Evolutionary conservation across 2,888 invertebrate species (phyloP), one percentile per base, ranked within the genome.

Genomic region (Synergus itoensis): DNA sequence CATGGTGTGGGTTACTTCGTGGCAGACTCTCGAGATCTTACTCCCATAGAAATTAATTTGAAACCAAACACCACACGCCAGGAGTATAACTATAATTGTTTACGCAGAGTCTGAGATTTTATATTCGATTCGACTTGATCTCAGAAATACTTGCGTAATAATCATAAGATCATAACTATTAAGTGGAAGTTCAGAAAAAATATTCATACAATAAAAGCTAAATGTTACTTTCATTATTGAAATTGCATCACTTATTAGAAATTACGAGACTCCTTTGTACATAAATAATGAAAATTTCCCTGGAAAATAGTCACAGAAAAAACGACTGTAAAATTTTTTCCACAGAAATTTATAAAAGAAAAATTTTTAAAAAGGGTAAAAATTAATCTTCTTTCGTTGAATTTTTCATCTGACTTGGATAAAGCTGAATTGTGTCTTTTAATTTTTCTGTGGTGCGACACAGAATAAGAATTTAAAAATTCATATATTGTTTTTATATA

Each of bases 11-110:
- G 62, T 62, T 62, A 62, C 62, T 14, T 62, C 62, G 1, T 62
- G 28, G 62, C 62, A 28, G 21, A 60, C 78, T 57, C 77, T 64
- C 75, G 64, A 76, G 77, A 77, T 81, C 77, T 57, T 57, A 45
- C 76, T 79, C 77, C 67, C 67, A 78, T 81, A 78, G 77, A 79
- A 79, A 81, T 81, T 77, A 81, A 81, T 79, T 81, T 76, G 65
- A 78, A 81, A 81, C 79, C 79, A 45, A 81, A 79, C 77, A 77
- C 77, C 77, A 4, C 18, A 65, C 45, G 43, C 67, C 53, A 11
- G 21, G 12, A n/a, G 14, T 77, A 53, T 57, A 76, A 65, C 77
- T 76, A 60, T 67, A 53, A 76, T 60, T 60, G 62, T 28, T 62
- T 62, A 21, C 28, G 28, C 28, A 62, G 21, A 60, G 14, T 62